Evolutionary conservation across 2,888 invertebrate genomes (phyloP).

Genomic region (Thecocarcelia acutangulata): DNA sequence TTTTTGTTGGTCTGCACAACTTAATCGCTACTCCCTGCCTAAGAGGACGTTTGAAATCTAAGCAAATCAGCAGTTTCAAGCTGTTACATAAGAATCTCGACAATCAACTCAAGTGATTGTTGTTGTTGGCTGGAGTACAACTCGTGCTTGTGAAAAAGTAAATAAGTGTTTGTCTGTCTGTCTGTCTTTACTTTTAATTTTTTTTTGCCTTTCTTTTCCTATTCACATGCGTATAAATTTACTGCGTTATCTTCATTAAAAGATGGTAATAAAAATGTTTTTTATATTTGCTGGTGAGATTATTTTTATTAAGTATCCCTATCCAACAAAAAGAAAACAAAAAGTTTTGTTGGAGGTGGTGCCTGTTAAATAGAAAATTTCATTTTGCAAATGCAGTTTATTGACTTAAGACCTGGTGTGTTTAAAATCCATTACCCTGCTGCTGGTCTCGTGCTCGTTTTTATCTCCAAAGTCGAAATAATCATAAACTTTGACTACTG

Average conservation of each 20-base stretch:
- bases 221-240: conserved; percentile 67
- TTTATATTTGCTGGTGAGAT: conserved; percentile 18
- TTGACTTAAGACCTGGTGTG: no score
- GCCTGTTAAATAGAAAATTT: neutral
- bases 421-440: neutral
- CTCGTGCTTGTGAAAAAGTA: neutral
- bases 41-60: conserved; percentile 20
- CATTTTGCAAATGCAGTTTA: neutral
- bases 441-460: no score
- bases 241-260: conserved; percentile 68
- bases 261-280: conserved; percentile 67
- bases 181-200: neutral
- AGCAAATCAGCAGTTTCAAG: neutral
- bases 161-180: conserved; percentile 21
- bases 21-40: conserved; percentile 20
- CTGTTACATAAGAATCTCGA: conserved; percentile 42
- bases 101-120: conserved; percentile 13
- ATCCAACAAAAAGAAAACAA: no score
- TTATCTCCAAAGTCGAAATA: no score
- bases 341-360: neutral
- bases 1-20: conserved; percentile 8
- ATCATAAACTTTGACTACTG: no score
- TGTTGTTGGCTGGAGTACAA: neutral
- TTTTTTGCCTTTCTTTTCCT: neutral
- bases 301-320: conserved; percentile 22